Conservation (phyloP, 2,888 invertebrate species). For the Cylindroiulus punctatus region DNA sequence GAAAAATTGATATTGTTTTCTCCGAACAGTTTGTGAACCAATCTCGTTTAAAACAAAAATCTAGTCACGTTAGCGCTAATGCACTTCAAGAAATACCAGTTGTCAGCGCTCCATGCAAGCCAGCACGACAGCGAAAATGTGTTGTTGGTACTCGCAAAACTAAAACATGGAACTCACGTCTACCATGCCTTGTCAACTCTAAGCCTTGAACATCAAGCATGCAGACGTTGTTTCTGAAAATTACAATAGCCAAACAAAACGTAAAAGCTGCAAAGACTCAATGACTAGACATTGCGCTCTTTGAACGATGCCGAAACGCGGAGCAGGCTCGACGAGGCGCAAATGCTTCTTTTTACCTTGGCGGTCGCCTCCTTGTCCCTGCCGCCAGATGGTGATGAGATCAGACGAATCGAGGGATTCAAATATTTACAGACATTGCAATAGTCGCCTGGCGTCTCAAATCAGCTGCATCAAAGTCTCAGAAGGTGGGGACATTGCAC, state of each 20-base stretch:
- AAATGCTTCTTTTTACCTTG: background rate
- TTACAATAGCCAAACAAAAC: too few species aligned
- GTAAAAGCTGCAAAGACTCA: conserved; percentile 21
- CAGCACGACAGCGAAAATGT: background rate
- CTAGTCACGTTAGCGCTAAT: background rate
- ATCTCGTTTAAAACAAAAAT: background rate
- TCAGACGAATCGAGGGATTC: background rate
- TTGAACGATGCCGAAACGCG: background rate
- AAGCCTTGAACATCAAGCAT: background rate
- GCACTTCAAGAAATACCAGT: too few species aligned
- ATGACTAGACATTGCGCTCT: conserved; percentile 22
- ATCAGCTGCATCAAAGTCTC: conserved; percentile 13
- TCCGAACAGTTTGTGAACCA: too few species aligned
- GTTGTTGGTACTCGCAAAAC: background rate
- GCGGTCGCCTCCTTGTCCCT: background rate
- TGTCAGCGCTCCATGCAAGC: background rate
- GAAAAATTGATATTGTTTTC: too few species aligned
- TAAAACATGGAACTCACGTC: background rate
- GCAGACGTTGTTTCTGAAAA: background rate
- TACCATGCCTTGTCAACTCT: background rate
- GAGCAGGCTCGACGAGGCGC: background rate
- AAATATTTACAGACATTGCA: background rate
- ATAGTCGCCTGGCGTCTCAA: background rate
- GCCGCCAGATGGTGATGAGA: conserved; percentile 7
- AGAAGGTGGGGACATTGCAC: background rate